These are phyloP conservation scores for Pomacea canaliculata DNA, from an alignment of 2,888 invertebrate genomes.

Conservation along the genomic window DNA sequence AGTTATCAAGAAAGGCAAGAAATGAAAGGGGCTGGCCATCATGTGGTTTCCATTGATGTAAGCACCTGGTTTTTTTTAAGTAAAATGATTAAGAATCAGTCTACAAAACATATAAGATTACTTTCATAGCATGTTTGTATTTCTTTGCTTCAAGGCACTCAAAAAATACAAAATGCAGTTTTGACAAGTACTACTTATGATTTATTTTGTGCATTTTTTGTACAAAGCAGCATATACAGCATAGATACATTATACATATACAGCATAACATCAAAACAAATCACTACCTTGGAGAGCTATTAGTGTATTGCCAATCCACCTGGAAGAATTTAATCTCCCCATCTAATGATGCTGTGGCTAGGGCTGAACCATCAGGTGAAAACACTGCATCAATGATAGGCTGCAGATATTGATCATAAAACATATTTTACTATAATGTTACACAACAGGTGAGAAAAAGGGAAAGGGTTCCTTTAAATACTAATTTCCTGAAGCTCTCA, in stretches of 20 bases:
- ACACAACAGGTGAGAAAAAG: no score
- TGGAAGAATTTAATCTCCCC: conserved; percentile 95
- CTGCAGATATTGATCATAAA: conserved; percentile 50
- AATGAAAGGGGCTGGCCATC: conserved; percentile 87
- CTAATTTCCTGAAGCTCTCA: no score
- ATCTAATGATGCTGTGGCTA: conserved; percentile 89
- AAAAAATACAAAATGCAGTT: no score
- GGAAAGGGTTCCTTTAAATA: no score
- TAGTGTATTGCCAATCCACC: conserved; percentile 61
- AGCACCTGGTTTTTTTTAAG: conserved; percentile 74
- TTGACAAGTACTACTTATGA: no score
- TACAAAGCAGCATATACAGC: no score
- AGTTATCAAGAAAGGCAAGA: conserved; percentile 93
- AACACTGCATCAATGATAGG: conserved; percentile 88
- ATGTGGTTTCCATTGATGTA: conserved; percentile 95
- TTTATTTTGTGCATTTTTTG: no score
- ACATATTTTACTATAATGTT: no score
- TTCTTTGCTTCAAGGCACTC: no score
- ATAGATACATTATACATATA: no score
- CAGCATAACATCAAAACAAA: neutral
- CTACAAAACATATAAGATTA: no score
- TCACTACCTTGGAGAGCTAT: neutral
- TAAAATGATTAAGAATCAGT: neutral
- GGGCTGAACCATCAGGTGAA: conserved; percentile 93
- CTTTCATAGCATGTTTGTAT: no score